A percentile compares a stretch with the other conserved stretches of the same genome.
Conservation (phyloP, 2,888 invertebrate genomes). For the Vandiemenella viatica region DNA sequence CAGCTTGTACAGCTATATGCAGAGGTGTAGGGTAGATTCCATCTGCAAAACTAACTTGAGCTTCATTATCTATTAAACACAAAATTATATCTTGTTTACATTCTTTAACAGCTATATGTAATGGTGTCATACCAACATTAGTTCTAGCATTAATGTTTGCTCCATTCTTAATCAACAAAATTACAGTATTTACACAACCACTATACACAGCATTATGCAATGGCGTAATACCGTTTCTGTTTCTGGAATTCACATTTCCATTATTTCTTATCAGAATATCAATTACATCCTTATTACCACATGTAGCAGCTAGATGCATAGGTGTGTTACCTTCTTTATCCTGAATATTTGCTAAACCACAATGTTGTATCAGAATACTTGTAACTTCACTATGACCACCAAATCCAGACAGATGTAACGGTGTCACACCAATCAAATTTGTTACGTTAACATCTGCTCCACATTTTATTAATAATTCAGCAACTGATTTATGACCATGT, state of each 20-base stretch:
- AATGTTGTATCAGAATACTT: not conserved
- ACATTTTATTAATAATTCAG: constrained; percentile 2
- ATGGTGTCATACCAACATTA: constrained; percentile 7
- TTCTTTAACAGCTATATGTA: no score
- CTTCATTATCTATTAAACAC: no score
- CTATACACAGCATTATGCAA: constrained; percentile 7
- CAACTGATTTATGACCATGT: constrained; percentile 2
- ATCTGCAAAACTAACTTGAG: no score
- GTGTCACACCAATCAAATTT: not conserved
- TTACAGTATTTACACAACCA: constrained; percentile 7
- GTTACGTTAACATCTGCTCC: no score
- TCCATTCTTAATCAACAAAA: constrained; percentile 9
- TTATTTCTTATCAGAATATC: no score
- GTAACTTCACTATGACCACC: constrained; percentile 2
- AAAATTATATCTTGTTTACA: no score
- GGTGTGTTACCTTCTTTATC: constrained; percentile 1
- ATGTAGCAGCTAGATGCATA: constrained; percentile 6
- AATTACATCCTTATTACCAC: constrained; percentile 1
- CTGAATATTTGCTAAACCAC: no score
- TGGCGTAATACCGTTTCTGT: constrained; percentile 3
- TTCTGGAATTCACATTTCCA: constrained; percentile 12
- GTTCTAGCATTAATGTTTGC: constrained; percentile 7
- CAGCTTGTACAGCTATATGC: no score
- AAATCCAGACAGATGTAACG: constrained; percentile 4
- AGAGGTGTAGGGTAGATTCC: no score